These are phyloP conservation scores for Ctenoplectra terminalis DNA, from an alignment of 1,140 invertebrate genomes.

Conservation along the genomic window DNA sequence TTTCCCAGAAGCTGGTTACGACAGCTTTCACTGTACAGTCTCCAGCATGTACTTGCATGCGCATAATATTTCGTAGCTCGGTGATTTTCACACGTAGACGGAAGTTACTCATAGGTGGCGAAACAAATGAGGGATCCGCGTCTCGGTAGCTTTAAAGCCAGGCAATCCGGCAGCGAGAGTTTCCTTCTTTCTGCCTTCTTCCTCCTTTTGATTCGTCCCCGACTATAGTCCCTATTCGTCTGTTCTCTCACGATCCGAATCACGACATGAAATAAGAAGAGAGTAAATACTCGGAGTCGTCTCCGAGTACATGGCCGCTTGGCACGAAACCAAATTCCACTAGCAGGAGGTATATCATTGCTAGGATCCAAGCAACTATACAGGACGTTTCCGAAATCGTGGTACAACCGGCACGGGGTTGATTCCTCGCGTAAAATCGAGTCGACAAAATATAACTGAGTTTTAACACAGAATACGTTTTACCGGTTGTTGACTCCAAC, in stretches of 20 bases:
- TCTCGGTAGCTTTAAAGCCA: not conserved
- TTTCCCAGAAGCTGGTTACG: not conserved
- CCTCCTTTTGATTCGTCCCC: not conserved
- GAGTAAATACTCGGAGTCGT: conserved; percentile 54
- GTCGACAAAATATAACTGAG: too few species aligned
- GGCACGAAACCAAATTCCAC: conserved; percentile 60
- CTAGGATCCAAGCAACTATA: conserved; percentile 8
- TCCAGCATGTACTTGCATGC: not conserved
- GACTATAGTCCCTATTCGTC: not conserved
- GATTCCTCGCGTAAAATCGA: too few species aligned
- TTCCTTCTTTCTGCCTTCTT: not conserved
- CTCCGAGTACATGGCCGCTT: conserved; percentile 57
- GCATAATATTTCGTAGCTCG: conserved; percentile 1
- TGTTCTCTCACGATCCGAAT: conserved; percentile 22
- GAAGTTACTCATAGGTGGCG: not conserved
- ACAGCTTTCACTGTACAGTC: not conserved
- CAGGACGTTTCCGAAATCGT: too few species aligned
- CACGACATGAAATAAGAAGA: conserved; percentile 58
- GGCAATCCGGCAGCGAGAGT: not conserved
- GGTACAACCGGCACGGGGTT: too few species aligned
- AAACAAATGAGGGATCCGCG: conserved; percentile 26
- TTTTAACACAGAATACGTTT: too few species aligned
- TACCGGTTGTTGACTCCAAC: too few species aligned
- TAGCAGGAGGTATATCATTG: conserved; percentile 35
- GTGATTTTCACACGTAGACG: not conserved